These are phyloP conservation scores for Myrmecobius fasciatus DNA, from an alignment of 2,113 vertebrate species.

Conservation along the genomic window DNA sequence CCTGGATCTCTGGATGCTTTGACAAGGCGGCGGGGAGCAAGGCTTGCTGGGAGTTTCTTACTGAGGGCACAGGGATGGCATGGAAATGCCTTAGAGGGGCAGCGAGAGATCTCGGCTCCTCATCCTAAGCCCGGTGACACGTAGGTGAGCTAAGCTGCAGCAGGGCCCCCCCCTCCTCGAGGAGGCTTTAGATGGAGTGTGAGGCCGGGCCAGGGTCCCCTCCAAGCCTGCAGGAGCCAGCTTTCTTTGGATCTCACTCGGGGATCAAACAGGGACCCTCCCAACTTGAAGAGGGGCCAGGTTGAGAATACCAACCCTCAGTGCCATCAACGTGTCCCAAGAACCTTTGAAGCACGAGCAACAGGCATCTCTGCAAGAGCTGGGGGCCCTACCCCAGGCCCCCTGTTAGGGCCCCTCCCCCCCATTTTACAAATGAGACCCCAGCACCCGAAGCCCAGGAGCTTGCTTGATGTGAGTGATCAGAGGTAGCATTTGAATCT, in stretches of 20 bases:
- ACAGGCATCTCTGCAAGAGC: no score
- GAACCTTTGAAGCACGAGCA: no score
- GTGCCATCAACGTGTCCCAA: no score
- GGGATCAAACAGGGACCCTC: no score
- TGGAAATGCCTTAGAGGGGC: neutral
- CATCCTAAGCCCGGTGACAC: neutral
- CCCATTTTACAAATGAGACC: neutral
- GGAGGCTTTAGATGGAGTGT: neutral
- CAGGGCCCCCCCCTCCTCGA: no score
- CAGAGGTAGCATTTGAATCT: slow-evolving; percentile 24
- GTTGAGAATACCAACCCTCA: no score
- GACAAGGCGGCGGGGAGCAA: no score
- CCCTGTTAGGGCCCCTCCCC: neutral
- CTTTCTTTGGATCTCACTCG: neutral
- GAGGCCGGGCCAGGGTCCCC: neutral
- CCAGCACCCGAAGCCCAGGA: neutral
- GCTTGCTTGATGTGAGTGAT: neutral
- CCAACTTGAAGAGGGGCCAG: neutral
- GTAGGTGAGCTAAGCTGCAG: neutral
- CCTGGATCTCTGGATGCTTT: neutral
- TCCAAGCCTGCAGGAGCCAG: no score
- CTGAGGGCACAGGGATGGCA: neutral
- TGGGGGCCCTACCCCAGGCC: no score
- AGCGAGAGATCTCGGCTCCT: neutral
- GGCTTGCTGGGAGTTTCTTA: neutral